Conservation (phyloP, 2,888 invertebrate species). For the Lottia scabra region DNA sequence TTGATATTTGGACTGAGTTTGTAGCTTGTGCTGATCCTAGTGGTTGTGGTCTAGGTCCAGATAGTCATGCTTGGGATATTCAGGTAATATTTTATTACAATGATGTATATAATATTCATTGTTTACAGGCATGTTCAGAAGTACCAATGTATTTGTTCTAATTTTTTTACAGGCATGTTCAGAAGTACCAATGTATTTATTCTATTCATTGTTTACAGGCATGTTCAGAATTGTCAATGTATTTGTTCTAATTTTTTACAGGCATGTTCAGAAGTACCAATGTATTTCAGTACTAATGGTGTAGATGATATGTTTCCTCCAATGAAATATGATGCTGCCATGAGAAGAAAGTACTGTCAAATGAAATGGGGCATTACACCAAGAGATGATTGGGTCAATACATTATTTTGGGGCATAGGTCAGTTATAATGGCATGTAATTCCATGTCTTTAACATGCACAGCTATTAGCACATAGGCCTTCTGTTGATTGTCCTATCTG, state of each 20-base stretch:
- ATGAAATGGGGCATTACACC: constrained; percentile 61
- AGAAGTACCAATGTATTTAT: constrained; percentile 54
- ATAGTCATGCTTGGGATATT: constrained; percentile 67
- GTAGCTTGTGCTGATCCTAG: constrained; percentile 69
- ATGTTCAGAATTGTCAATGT: constrained; percentile 63
- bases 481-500: too few species aligned
- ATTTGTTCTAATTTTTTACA: constrained; percentile 55
- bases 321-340: constrained; percentile 58
- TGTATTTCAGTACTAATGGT: constrained; percentile 59
- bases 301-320: constrained; percentile 66
- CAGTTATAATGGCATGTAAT: constrained; percentile 21
- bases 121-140: constrained; percentile 58
- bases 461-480: too few species aligned
- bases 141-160: too few species aligned
- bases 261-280: constrained; percentile 65
- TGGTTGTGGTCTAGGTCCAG: constrained; percentile 67
- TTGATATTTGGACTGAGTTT: constrained; percentile 63
- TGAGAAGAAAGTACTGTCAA: constrained; percentile 57
- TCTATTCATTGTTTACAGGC: constrained; percentile 48
- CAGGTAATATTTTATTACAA: constrained; percentile 51
- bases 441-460: too few species aligned
- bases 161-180: too few species aligned
- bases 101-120: constrained; percentile 5
- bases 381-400: constrained; percentile 50
- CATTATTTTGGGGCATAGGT: constrained; percentile 61